Base-by-base conservation (phyloP, 2,888 invertebrate genomes). In the Apodemia mormo region DNA sequence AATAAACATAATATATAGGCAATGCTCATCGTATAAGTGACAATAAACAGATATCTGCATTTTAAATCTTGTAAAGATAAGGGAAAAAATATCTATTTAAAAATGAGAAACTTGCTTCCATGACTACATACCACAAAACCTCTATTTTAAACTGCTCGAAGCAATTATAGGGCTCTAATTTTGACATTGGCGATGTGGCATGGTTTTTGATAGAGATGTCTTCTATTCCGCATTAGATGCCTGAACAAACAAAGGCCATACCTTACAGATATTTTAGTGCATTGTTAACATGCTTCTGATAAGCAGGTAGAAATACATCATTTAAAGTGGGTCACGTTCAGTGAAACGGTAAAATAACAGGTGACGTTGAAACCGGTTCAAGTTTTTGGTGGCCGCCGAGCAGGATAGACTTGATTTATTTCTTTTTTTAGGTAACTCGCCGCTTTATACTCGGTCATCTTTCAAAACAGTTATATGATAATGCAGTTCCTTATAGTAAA, bases 341-440 rank as follows among this genome's bases (percentile, higher is more conserved):
- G 76, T 77, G 77, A 79, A 89, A 90, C 90, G 89, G 90, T 90
- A 90, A 89, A 90, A 80, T 87, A 90, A 89, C 89, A 86, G 88
- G 86, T 85, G 81, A 79, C 80, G 78, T 79, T 76, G 77, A 74
- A 85, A 90, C 90, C 85, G 85, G 90, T 89, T 77, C 71, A 73
- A 81, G 80, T 82, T 86, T 89, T 88, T 82, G 83, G 81, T 84
- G 85, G 87, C 81, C 78, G 77, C 79, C 78, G 75, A 75, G 74
- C 74, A 74, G 74, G 76, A 79, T 54, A 49, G 22, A 77, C 74
- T 73, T 75, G 67, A 75, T 76, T 79, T 67, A 69, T 69, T 66
- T 70, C 66, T 68, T 71, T 72, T 70, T 70, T 69, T 66, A 65
- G 64, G 52, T 58, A 37, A 56, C 61, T 14, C 10, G 33, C 7